Evolutionary conservation across 2,888 invertebrate genomes (phyloP).

Genomic region (Cephus nigrinus): DNA sequence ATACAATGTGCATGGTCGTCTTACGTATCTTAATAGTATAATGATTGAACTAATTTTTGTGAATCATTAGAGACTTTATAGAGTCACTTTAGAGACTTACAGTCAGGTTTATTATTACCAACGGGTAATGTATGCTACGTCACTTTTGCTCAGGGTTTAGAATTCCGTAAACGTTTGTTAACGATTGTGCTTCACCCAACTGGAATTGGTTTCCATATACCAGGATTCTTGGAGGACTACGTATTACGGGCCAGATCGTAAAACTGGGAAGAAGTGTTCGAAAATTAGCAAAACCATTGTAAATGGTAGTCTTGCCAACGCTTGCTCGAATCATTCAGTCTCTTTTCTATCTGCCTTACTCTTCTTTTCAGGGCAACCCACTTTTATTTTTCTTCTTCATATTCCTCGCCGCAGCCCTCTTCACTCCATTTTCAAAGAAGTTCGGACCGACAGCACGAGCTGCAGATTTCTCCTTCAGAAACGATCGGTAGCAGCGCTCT

Average conservation of each 20-base stretch:
- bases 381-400: not conserved
- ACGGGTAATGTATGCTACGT: not conserved
- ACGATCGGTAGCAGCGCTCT: not conserved
- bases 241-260: slow-evolving; percentile 31
- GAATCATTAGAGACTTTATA: not conserved
- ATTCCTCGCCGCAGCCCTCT: not conserved
- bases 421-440: not conserved
- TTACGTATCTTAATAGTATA: not conserved
- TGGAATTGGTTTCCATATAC: slow-evolving; percentile 29
- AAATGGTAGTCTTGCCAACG: slow-evolving; percentile 46
- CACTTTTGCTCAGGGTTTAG: not conserved
- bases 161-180: not conserved
- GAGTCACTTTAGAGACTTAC: not conserved
- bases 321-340: slow-evolving; percentile 10
- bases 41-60: not conserved
- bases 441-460: not conserved
- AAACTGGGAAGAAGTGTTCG: slow-evolving; percentile 37
- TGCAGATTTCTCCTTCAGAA: not conserved
- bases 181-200: not conserved
- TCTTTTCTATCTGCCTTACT: not conserved
- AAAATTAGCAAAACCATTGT: slow-evolving; percentile 48
- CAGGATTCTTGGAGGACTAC: slow-evolving; percentile 28
- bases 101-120: not conserved
- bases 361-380: not conserved
- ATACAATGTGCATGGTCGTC: not conserved